Base-by-base conservation (phyloP, 2,797 vertebrate species). In the Oreochromis mossambicus region DNA sequence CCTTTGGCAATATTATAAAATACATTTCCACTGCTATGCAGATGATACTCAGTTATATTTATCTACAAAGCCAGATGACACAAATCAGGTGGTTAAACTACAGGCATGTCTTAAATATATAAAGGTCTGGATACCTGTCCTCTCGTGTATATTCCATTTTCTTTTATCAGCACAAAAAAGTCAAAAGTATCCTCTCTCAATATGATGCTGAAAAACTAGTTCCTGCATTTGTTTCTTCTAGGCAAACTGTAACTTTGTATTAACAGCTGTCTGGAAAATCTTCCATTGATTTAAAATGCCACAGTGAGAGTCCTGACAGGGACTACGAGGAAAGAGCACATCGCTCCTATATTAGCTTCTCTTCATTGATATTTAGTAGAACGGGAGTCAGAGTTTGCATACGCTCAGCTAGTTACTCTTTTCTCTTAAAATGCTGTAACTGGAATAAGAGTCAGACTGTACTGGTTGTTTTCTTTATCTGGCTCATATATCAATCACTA, bases 41-140 rank as follows among this genome's bases (percentile, higher is more conserved):
- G 36, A 68, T 68, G 36, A 68, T 6, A 68, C 63, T 41, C 58
- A 13, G 63, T 43, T 68, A 15, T 41, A 43, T 68, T 43, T 68
- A 68, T 43, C 13, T 24, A 68, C n/a, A 24, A 43, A 68, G 36
- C 36, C 63, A 43, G 63, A 68, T 15, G 36, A 68, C 63, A 68
- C 36, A 68, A 43, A 43, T 41, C 7, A 24, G 13, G 34, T 15
- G 14, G n/a, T 41, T 41, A 68, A 68, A 68, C 36, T 41, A 24
- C 36, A 68, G 36, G 4, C 7, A 5, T 41, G 63, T 68, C 14
- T 68, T 68, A 41, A 68, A 68, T 7, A 41, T 15, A 68, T 24
- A 43, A 41, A 68, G 63, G 36, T 70, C 38, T 68, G 36, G 8
- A 41, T 34, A 19, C 56, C 29, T 61, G 29, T 29, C 1, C 55